Evolutionary conservation across 1,140 invertebrate species (phyloP), one percentile per base, ranked within the genome.

Genomic region (Drosophila setifemur): DNA sequence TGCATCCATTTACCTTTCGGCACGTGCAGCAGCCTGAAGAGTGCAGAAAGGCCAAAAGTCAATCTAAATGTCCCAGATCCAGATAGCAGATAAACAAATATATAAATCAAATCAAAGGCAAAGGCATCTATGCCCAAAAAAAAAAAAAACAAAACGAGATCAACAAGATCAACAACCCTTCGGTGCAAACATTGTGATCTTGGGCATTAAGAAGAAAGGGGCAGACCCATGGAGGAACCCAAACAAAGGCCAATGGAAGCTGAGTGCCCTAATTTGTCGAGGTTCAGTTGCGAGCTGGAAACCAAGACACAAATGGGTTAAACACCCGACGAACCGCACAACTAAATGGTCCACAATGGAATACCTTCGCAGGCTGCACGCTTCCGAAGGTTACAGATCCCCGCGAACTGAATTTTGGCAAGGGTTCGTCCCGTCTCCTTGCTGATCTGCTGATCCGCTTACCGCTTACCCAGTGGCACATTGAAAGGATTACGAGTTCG

Each of bases 21-120:
- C 79, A 83, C 79, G 79, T 83, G 79, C 52, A 71, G 18, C 37
- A 37, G 14, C 52, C 47, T 61, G 57, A 58, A 42, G 66, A 83
- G n/a, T n/a, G n/a, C n/a, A 58, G 66, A 86, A 57, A 86, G 86
- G 88, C 86, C 86, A 89, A 88, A 86, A 89, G 86, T 89, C 86
- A 88, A 78, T 50, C 50, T 37, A 31, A 86, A 74, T 68, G 82
- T 70, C 78, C 78, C 78, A 52, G 72, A 82, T 82, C 61, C 26
- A 77, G 78, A 82, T 83, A 58, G 40, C 35, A 52, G 57, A 54
- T 66, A 73, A 35, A 69, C 49, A 67, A 58, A 81, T 63, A 74
- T 70, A 78, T 88, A 76, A 86, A 68, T 63, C 54, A 70, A 29
- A 61, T 21, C 60, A 12, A 23, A 43, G 42, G 31, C 33, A 45